Evolutionary conservation across 2,797 vertebrate species (phyloP).

Genomic region (Petrocephalus schoutedeni): DNA sequence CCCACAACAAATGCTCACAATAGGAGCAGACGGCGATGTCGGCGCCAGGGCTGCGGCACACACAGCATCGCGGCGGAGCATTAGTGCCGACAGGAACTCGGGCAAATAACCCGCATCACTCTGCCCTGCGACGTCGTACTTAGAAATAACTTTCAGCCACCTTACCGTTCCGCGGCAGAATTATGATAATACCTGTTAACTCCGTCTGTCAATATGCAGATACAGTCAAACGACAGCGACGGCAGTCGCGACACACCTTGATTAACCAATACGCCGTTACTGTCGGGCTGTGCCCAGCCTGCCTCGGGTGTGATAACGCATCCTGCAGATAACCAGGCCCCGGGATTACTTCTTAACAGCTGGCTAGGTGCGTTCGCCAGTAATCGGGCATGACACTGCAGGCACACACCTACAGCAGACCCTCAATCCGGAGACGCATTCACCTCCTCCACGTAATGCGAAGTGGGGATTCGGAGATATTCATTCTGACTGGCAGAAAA

Average conservation of each 20-base stretch:
- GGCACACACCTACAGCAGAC: not conserved
- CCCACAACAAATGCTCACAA: not conserved
- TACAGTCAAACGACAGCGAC: not conserved
- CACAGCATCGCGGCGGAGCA: not conserved
- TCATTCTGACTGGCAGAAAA: slow-evolving; percentile 20
- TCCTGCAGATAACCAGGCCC: slow-evolving; percentile 44
- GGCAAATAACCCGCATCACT: not conserved
- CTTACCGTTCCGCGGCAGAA: not conserved
- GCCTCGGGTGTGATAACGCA: slow-evolving; percentile 30
- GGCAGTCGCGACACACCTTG: not conserved
- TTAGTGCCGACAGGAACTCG: not conserved
- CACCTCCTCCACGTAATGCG: slow-evolving; percentile 29
- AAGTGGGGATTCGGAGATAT: not conserved
- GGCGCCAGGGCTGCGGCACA: not conserved
- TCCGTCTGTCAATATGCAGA: not conserved
- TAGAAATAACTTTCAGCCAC: slow-evolving; percentile 4
- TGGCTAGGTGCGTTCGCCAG: slow-evolving; percentile 1
- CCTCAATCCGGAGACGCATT: slow-evolving; percentile 17
- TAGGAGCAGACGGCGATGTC: not conserved
- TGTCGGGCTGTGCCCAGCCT: not conserved
- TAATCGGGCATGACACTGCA: slow-evolving; percentile 25
- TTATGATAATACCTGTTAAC: not conserved
- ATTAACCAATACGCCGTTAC: not conserved
- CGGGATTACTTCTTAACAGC: slow-evolving; percentile 30
- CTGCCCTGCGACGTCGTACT: not conserved